A percentile compares a stretch with the other conserved stretches of the same genome.
Conservation (phyloP, 2,888 invertebrate genomes). For the Oscheius sp. region DNA sequence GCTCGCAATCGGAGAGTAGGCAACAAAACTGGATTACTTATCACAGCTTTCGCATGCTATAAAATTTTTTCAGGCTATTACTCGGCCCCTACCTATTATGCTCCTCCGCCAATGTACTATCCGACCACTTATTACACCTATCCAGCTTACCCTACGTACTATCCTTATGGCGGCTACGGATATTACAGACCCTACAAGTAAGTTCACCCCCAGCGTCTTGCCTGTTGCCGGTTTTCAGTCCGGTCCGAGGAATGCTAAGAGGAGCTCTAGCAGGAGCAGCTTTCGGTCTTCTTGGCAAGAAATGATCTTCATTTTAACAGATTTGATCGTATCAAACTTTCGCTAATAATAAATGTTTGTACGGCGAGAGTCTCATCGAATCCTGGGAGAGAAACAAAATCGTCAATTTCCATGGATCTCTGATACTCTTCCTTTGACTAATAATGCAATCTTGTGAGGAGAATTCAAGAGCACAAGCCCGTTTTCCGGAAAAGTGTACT, state of each 20-base stretch:
- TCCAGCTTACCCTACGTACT: not conserved
- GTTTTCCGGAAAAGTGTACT: no score
- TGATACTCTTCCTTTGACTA: no score
- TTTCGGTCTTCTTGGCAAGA: constrained; percentile 24
- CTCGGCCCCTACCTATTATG: constrained; percentile 11
- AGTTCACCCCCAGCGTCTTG: not conserved
- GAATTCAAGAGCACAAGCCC: no score
- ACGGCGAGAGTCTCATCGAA: no score
- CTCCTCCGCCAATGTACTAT: constrained; percentile 16
- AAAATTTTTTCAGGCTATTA: constrained; percentile 2
- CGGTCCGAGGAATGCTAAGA: constrained; percentile 6
- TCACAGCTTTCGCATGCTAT: no score
- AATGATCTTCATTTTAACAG: not conserved
- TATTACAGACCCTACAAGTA: constrained; percentile 22
- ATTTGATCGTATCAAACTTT: no score
- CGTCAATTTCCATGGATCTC: no score
- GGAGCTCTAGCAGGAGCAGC: constrained; percentile 24
- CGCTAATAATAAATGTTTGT: no score
- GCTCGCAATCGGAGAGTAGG: no score
- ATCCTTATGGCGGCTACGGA: not conserved
- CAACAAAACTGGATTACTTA: no score
- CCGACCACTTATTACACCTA: not conserved
- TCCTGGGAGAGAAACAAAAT: no score
- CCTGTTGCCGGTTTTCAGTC: not conserved
- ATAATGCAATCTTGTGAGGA: no score